Conservation (phyloP, 1,140 invertebrate species). For the Drosophila kanapiae region DNA sequence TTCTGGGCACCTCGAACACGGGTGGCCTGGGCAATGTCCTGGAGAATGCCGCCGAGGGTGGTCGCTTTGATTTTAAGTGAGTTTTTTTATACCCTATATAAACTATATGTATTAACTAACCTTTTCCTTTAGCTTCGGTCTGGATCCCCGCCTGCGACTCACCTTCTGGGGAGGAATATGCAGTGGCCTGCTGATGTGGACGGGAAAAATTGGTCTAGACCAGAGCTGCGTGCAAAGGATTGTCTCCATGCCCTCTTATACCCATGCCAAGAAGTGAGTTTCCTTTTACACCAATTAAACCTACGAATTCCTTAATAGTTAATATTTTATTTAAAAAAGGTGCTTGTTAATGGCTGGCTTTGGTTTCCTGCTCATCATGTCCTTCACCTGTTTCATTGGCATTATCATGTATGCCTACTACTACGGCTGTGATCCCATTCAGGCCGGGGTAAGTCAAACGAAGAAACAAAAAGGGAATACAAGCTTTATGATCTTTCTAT, state of each 20-base stretch:
- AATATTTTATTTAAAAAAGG: slow-evolving; percentile 51
- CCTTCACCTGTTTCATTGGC: slow-evolving; percentile 88
- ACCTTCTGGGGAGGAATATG: slow-evolving; percentile 57
- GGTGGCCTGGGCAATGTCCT: slow-evolving; percentile 90
- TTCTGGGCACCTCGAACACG: slow-evolving; percentile 88
- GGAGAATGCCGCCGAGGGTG: slow-evolving; percentile 86
- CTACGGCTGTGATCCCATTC: slow-evolving; percentile 90
- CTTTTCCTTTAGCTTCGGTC: slow-evolving; percentile 40
- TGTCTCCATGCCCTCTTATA: slow-evolving; percentile 71
- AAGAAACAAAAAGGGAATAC: not conserved
- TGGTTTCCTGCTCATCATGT: slow-evolving; percentile 86
- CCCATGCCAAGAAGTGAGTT: slow-evolving; percentile 68
- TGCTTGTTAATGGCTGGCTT: slow-evolving; percentile 86
- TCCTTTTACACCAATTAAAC: not conserved
- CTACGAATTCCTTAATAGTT: not conserved
- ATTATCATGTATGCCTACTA: slow-evolving; percentile 91
- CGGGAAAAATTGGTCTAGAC: slow-evolving; percentile 72
- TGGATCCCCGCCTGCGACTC: slow-evolving; percentile 66
- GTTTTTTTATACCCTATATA: not conserved
- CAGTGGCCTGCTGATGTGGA: slow-evolving; percentile 71
- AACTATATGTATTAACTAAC: not conserved
- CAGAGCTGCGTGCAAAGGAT: slow-evolving; percentile 79
- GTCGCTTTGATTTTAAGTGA: slow-evolving; percentile 89
- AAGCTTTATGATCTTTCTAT: not conserved
- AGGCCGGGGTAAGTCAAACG: slow-evolving; percentile 85